A percentile compares a stretch with the other conserved stretches of the same genome.
Conservation (phyloP, 2,113 vertebrate genomes). For the Anoplopoma fimbria region DNA sequence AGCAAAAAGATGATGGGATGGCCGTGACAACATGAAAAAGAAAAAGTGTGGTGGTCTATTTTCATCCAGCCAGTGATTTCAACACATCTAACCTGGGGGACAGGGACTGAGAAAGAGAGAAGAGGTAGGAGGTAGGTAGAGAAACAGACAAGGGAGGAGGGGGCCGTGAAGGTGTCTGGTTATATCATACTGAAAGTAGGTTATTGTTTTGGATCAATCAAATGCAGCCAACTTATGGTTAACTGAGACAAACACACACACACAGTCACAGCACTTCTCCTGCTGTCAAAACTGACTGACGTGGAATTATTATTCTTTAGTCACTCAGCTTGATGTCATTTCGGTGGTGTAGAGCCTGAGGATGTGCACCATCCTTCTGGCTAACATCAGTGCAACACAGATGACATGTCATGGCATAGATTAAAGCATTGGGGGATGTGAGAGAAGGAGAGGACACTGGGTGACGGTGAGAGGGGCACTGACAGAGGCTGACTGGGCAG, state of each 20-base stretch:
- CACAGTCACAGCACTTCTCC: conserved; percentile 13
- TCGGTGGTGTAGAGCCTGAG: conserved; percentile 52
- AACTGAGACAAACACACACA: background rate
- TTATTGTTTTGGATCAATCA: conserved; percentile 73
- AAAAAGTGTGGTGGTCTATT: conserved; percentile 83
- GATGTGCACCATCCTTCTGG: conserved; percentile 62
- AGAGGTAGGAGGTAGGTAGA: conserved; percentile 78
- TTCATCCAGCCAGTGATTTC: conserved; percentile 79
- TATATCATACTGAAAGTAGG: conserved; percentile 78
- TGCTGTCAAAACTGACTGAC: conserved; percentile 37
- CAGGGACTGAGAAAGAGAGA: conserved; percentile 73
- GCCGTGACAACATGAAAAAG: conserved; percentile 86
- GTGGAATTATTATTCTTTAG: conserved; percentile 45
- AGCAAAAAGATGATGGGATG: conserved; percentile 73
- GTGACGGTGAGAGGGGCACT: conserved; percentile 37
- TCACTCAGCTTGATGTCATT: conserved; percentile 58
- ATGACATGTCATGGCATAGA: conserved; percentile 74
- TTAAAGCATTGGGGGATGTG: conserved; percentile 64
- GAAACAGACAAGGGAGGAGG: conserved; percentile 48
- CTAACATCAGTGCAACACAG: conserved; percentile 57
- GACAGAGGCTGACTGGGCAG: conserved; percentile 58
- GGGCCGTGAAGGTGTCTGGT: conserved; percentile 65
- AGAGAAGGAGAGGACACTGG: conserved; percentile 58
- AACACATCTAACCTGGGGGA: conserved; percentile 78
- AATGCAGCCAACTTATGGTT: conserved; percentile 48